Conservation (phyloP, 2,888 invertebrate species). For the Parapristionchus giblindavisi region DNA sequence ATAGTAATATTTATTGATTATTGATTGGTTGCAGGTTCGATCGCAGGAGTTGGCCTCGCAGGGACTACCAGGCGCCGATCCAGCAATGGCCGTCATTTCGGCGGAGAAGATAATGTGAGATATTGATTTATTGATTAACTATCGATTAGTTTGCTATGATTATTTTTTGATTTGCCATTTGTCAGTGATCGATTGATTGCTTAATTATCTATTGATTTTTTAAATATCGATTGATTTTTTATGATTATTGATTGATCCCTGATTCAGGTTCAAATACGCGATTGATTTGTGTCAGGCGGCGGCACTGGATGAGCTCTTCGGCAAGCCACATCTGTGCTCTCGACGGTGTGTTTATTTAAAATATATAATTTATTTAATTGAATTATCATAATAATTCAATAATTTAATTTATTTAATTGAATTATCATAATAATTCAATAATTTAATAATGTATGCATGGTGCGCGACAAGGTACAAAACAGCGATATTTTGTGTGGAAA, state of each 20-base stretch:
- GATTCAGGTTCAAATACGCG: constrained; percentile 84
- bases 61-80: constrained; percentile 76
- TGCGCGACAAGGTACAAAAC: too few relatives aligned
- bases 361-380: too few relatives aligned
- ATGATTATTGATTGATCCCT: neutral
- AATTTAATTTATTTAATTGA: too few relatives aligned
- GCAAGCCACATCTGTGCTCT: constrained; percentile 68
- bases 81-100: constrained; percentile 76
- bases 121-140: constrained; percentile 14
- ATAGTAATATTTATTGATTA: too few relatives aligned
- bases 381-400: too few relatives aligned
- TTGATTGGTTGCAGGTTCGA: constrained; percentile 74
- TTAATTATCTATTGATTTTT: too few relatives aligned
- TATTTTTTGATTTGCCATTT: too few relatives aligned
- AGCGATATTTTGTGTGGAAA: too few relatives aligned
- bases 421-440: too few relatives aligned
- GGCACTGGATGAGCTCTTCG: constrained; percentile 94
- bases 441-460: too few relatives aligned
- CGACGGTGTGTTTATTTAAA: constrained; percentile 46
- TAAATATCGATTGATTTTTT: neutral
- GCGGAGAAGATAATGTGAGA: constrained; percentile 86
- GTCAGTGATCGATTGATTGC: too few relatives aligned
- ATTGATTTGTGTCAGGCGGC: constrained; percentile 98
- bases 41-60: constrained; percentile 80
- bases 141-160: too few relatives aligned